phyloP scores from a whole-genome alignment of 1,140 invertebrate species.

The Heliconius melpomene region DNA sequence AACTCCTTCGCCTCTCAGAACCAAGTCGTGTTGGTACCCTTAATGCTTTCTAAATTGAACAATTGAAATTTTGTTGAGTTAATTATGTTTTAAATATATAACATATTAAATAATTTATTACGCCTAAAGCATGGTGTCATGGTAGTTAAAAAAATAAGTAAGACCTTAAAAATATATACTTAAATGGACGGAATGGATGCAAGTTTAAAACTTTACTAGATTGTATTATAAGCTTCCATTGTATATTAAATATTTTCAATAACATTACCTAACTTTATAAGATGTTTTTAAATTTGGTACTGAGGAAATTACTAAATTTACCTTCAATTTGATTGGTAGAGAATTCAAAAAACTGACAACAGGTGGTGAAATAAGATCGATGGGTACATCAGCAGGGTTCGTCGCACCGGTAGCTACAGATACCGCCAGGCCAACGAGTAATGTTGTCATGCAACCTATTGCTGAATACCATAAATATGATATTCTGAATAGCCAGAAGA shows the following conservation, averaged over 20 bases:
- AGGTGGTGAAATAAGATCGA: constrained; percentile 75
- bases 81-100: no score
- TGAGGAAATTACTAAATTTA: constrained; percentile 36
- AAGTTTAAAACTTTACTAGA: no score
- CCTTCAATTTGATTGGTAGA: constrained; percentile 69
- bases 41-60: constrained; percentile 55
- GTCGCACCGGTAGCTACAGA: constrained; percentile 84
- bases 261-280: no score
- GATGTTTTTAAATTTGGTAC: background rate
- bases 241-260: no score
- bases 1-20: constrained; percentile 66
- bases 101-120: no score
- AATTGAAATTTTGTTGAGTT: background rate
- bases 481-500: constrained; percentile 83
- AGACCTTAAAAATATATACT: no score
- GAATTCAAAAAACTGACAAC: constrained; percentile 66
- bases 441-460: constrained; percentile 87
- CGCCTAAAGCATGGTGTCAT: no score
- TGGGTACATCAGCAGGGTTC: constrained; percentile 77
- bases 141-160: no score
- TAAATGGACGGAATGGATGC: no score
- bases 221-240: no score
- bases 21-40: constrained; percentile 61
- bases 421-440: constrained; percentile 86
- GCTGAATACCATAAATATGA: constrained; percentile 88